Evolutionary conservation across 2,888 invertebrate genomes (phyloP), one percentile per base, ranked within the genome.

Genomic region (Megastigmus dorsalis): DNA sequence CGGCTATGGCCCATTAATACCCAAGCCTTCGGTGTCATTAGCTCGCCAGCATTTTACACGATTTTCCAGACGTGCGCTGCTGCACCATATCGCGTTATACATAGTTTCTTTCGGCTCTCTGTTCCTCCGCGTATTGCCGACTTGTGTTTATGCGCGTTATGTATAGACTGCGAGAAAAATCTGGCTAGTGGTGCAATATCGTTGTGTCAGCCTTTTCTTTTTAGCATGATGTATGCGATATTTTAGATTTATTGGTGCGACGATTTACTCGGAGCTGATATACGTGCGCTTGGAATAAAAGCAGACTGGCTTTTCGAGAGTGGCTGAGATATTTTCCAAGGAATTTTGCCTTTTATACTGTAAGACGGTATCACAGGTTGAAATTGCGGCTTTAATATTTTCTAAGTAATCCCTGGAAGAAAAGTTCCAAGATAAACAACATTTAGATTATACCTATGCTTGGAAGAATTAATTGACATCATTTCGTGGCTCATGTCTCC

Each of bases 181-280:
- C n/a, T n/a, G n/a, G n/a, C n/a, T n/a, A n/a, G n/a, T n/a, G n/a
- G n/a, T n/a, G n/a, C n/a, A n/a, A n/a, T n/a, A n/a, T n/a, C n/a
- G n/a, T n/a, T n/a, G n/a, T n/a, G n/a, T n/a, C n/a, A n/a, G n/a
- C 2, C 23, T 28, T 30, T 60, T 20, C 20, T 52, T 18, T 6
- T 26, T 36, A 20, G n/a, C 36, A 26, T 13, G 60, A 73, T 67
- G 67, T 50, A 62, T 52, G n/a, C 41, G 33, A 67, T 62, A 55
- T 60, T 67, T 7, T 13, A 60, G 54, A 66, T 74, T 62, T 68
- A 68, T 54, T 15, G n/a, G n/a, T n/a, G 28, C 13, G 62, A 62
- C 43, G 45, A 73, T 67, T 67, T 65, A 18, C 23, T 20, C 30
- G 13, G 7, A 18, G 18, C n/a, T n/a, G 23, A 23, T 13, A 38